Percentiles rank a stretch among this genome's conserved stretches.
Evolutionary conservation across 1,140 invertebrate species (phyloP).

Genomic region (Conus betulinus): DNA sequence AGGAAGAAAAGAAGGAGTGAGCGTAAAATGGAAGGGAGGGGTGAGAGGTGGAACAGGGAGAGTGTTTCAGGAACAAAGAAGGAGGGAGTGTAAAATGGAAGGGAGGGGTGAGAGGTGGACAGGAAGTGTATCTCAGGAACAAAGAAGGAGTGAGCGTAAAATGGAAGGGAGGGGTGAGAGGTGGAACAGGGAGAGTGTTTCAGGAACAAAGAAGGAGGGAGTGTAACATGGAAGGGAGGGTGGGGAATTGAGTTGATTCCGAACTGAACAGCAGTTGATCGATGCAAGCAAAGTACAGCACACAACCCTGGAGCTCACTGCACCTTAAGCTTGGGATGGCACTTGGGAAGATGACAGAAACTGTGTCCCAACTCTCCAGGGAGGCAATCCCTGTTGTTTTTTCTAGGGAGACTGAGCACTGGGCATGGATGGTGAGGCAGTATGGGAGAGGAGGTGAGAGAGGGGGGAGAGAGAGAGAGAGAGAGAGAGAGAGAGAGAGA

Average conservation of each 20-base stretch:
- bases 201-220: conserved; percentile 14
- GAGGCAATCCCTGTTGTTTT: no score
- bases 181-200: not conserved
- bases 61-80: not conserved
- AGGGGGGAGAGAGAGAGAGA: not conserved
- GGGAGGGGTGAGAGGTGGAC: no score
- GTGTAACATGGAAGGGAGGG: not conserved
- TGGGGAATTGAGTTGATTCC: no score
- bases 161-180: not conserved
- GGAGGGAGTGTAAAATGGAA: not conserved
- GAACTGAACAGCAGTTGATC: no score
- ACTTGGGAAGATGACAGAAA: no score
- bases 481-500: conserved; percentile 20
- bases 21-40: not conserved
- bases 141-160: not conserved
- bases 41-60: not conserved
- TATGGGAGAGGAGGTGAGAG: not conserved
- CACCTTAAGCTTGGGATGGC: no score
- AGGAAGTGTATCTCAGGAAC: no score
- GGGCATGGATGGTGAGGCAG: no score
- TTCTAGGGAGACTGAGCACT: no score
- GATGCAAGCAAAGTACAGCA: no score
- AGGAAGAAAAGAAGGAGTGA: not conserved
- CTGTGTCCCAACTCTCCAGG: no score
- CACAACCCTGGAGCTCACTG: no score